Evolutionary conservation across 2,113 vertebrate species (phyloP).

Genomic region (Bagarius yarrelli): DNA sequence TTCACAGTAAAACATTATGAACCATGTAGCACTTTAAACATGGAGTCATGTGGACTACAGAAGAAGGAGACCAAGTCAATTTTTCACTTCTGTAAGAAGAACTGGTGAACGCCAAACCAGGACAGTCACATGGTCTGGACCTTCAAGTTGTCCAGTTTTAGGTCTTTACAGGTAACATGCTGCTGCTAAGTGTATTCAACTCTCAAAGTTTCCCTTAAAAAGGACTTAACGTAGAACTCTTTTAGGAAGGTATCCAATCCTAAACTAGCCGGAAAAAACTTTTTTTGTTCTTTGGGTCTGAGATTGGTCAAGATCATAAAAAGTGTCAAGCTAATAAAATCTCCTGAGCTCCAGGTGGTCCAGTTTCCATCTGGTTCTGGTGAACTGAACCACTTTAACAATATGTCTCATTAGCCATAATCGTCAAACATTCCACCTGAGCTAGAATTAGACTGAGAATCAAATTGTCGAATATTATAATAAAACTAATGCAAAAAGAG

Average conservation of each 20-base stretch:
- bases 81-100: not conserved
- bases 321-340: not conserved
- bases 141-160: not conserved
- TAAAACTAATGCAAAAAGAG: not conserved
- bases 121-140: not conserved
- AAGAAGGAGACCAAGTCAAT: not conserved
- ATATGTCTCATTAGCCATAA: not conserved
- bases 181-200: not conserved
- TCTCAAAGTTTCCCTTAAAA: not conserved
- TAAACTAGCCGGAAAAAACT: not conserved
- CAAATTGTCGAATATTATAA: not conserved
- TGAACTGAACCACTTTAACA: not conserved
- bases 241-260: not conserved
- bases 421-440: not conserved
- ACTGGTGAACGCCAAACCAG: not conserved
- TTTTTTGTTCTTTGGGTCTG: not conserved
- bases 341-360: conserved; percentile 1
- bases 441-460: not conserved
- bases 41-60: not conserved
- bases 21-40: not conserved
- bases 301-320: not conserved
- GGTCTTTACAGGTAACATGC: not conserved
- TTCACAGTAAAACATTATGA: not conserved
- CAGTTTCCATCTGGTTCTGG: conserved; percentile 17
- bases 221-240: not conserved